Evolutionary conservation across 2,113 vertebrate species (phyloP), one percentile per base, ranked within the genome.

Genomic region (Alectura lathami): DNA sequence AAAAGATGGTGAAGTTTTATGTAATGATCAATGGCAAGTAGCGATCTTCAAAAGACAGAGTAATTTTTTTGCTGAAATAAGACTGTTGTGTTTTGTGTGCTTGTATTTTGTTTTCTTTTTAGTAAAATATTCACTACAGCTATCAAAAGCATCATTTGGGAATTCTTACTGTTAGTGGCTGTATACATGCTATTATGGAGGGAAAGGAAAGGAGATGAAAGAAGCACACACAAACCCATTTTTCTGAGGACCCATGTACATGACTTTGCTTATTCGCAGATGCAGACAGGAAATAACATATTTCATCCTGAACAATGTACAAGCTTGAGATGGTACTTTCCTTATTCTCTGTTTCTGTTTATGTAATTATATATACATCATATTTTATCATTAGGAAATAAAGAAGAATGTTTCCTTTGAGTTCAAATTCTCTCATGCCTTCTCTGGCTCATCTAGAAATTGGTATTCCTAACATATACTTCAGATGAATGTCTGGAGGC

Each of bases 21-120:
- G n/a, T 51, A 32, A 4, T 0, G 1, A 54, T 3, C 6, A 60
- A 42, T 36, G 17, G 29, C 17, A 89, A 67, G 16, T 30, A 3
- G 75, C 3, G 18, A 47, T 34, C 30, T 67, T 69, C 23, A 75
- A 84, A 75, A 79, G 17, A 83, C 54, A 47, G 26, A 56, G 6
- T 8, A n/a, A 12, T 27, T 21, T 26, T 77, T 89, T 84, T 57
- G 13, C 29, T 51, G 21, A 56, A 38, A 50, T 17, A 59, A 20
- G 6, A 18, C 17, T 40, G 26, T 18, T 13, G 11, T 57, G 18
- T 63, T 63, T 40, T 40, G 17, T 40, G 30, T 32, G 30, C 53
- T 13, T 62, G 16, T 12, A 5, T 29, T 27, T 54, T 56, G 53
- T 20, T 42, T 4, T 26, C n/a, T 47, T 78, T 51, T 3, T 45